Conservation (phyloP, 2,888 invertebrate genomes). For the Trachelus tabidus region DNA sequence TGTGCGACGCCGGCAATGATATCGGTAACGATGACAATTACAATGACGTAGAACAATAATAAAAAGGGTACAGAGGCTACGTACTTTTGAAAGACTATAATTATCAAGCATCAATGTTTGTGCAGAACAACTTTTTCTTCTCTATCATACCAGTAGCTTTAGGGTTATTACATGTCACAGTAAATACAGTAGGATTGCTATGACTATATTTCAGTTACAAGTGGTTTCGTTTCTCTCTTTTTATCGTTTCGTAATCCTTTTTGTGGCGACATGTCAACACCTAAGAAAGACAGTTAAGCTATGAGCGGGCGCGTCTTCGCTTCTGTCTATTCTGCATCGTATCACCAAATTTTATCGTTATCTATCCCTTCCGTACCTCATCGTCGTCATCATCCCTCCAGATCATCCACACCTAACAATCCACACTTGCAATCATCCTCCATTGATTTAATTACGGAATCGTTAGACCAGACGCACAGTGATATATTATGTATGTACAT, state of each 20-base stretch:
- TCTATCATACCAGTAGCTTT: conserved; percentile 46
- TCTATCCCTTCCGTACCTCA: neutral
- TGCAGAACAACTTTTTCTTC: conserved; percentile 54
- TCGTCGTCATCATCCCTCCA: too few species aligned
- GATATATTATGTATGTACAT: too few species aligned
- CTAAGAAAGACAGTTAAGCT: conserved; percentile 56
- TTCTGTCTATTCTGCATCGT: neutral
- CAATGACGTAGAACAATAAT: conserved; percentile 12
- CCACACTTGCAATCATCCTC: too few species aligned
- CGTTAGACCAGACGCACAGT: too few species aligned
- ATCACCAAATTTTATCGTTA: neutral
- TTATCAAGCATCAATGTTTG: conserved; percentile 59
- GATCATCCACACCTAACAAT: too few species aligned
- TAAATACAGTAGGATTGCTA: conserved; percentile 54
- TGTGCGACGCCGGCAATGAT: neutral
- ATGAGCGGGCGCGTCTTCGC: conserved; percentile 48
- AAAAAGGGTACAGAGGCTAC: conserved; percentile 10
- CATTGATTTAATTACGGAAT: too few species aligned
- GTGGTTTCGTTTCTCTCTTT: conserved; percentile 30
- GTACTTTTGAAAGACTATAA: conserved; percentile 48
- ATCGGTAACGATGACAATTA: neutral
- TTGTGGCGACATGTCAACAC: conserved; percentile 36
- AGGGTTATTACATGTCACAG: conserved; percentile 58
- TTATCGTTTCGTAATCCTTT: neutral
- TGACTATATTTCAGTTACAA: conserved; percentile 44